These are phyloP conservation scores for Trilocha varians DNA, from an alignment of 2,888 invertebrate species.

Conservation along the genomic window DNA sequence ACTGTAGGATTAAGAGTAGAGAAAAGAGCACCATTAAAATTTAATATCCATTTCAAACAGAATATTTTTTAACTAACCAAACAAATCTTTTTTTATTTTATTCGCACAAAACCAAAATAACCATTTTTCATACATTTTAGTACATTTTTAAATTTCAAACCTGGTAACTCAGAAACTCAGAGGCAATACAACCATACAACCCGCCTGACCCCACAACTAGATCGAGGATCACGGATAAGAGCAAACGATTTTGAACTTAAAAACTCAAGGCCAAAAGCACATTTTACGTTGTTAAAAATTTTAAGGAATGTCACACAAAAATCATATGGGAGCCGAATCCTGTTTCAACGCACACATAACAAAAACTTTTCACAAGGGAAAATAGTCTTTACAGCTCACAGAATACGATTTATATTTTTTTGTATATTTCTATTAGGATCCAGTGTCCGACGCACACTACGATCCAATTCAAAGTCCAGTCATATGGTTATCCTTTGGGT, in stretches of 20 bases:
- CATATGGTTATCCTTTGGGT: constrained; percentile 36
- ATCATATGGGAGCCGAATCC: constrained; percentile 66
- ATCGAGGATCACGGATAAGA: constrained; percentile 12
- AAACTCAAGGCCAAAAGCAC: not conserved
- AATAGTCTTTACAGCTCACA: not conserved
- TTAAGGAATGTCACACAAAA: constrained; percentile 61
- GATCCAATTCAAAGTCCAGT: constrained; percentile 46
- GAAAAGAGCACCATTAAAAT: too few relatives aligned
- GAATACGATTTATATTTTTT: constrained; percentile 15
- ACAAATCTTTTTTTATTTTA: not conserved
- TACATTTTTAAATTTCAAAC: constrained; percentile 13
- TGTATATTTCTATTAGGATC: constrained; percentile 12
- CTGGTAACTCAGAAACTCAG: constrained; percentile 29
- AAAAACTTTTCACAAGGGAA: constrained; percentile 8
- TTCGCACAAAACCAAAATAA: not conserved
- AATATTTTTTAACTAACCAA: not conserved
- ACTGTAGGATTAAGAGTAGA: too few relatives aligned
- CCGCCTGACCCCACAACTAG: constrained; percentile 46
- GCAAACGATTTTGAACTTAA: not conserved
- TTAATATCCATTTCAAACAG: too few relatives aligned
- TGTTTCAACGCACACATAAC: constrained; percentile 38
- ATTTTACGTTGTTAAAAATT: constrained; percentile 15
- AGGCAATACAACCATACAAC: constrained; percentile 21
- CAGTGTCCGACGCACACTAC: constrained; percentile 38
- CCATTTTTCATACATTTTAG: constrained; percentile 9